A percentile compares a stretch with the other conserved stretches of the same genome.
Evolutionary conservation across 2,113 vertebrate species (phyloP).

Genomic region (Cavia porcellus): DNA sequence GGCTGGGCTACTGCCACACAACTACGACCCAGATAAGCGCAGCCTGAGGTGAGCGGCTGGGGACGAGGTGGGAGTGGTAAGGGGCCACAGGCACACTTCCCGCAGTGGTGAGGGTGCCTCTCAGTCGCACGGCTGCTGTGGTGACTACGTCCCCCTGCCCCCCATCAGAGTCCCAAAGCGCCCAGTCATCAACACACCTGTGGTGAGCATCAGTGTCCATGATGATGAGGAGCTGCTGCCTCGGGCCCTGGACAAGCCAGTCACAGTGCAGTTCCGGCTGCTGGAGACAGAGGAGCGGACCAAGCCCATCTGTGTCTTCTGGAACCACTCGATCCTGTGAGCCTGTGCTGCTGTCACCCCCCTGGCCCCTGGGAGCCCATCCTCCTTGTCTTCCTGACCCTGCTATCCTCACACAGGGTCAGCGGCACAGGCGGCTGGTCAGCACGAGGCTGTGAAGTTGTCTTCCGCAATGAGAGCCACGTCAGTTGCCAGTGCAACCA

Average conservation of each 20-base stretch:
- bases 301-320: constrained; percentile 98
- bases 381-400: not conserved
- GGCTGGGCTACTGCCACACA: constrained; percentile 92
- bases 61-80: not conserved
- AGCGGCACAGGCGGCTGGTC: constrained; percentile 93
- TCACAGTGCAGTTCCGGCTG: constrained; percentile 97
- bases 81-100: accelerated
- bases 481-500: constrained; percentile 98
- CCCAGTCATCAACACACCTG: constrained; percentile 95
- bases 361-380: not conserved
- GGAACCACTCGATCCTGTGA: constrained; percentile 97
- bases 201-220: constrained; percentile 95
- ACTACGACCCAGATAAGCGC: constrained; percentile 95
- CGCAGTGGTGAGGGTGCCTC: not conserved
- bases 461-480: constrained; percentile 95
- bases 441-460: constrained; percentile 94
- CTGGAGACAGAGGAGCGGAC: constrained; percentile 95
- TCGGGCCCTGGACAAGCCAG: constrained; percentile 91
- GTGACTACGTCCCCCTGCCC: not conserved
- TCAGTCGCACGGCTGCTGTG: accelerated
- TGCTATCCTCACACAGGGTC: constrained; percentile 54
- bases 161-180: constrained; percentile 94
- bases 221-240: constrained; percentile 89
- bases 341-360: constrained; percentile 29
- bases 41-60: constrained; percentile 90